Base-by-base conservation (phyloP, 1,140 invertebrate species). In the Philaenus spumarius region DNA sequence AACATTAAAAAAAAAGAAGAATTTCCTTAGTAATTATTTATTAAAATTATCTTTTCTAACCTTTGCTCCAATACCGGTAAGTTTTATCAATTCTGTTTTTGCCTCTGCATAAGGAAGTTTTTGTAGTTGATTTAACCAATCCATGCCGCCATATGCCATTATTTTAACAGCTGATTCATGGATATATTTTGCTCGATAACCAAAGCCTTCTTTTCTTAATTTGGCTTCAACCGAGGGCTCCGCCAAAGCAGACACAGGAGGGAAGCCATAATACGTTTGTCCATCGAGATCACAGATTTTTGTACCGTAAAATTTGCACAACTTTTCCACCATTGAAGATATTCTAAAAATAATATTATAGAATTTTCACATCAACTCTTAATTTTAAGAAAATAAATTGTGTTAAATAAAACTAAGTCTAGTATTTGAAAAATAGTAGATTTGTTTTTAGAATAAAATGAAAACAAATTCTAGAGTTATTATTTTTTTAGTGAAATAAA, bases 111-210 rank as follows among this genome's bases (percentile, higher is more conserved):
- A 97, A 1, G 80, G 70, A 68, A 82, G 71, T 45, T 77, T 75
- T 62, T 84, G 77, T 15, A 97, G 73, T 43, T 74, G 70, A 20
- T 80, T 65, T 30, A 97, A 76, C 91, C 90, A 96, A 7, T 77
- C 57, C 5, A 74, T 66, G 2, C 85, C 86, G 37, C 86, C 87
- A 51, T 83, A 77, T 56, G 81, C 71, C 1, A 79, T 48, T 42
- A 95, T 84, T 62, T 78, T 73, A 61, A 80, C 72, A 19, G 90
- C 86, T 12, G 87, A 80, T 62, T 86, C 80, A 15, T 80, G 77
- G 61, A 97, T 93, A 65, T 87, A 95, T 63, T 85, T 87, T 0
- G 95, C 90, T 64, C 95, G 77, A 74, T 97, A 97, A 0, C 95
- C 95, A 80, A 97, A 97, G 51, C 90, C 87, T 60, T 95, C 80